A percentile compares a stretch with the other conserved stretches of the same genome.
Conservation (phyloP, 2,888 invertebrate genomes). For the Scaptomyza reducta region DNA sequence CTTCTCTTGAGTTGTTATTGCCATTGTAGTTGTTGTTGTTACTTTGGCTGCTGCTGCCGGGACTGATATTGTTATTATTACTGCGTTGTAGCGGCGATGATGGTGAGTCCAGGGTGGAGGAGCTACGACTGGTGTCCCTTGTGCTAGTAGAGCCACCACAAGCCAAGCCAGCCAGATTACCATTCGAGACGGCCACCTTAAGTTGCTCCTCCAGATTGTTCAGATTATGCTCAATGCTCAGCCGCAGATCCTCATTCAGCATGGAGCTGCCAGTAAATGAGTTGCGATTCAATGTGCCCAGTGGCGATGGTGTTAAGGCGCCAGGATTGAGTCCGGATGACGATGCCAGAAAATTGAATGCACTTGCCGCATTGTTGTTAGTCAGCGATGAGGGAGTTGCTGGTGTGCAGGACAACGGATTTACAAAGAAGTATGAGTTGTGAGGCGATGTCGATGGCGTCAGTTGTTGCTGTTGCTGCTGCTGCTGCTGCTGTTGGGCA, state of each 20-base stretch:
- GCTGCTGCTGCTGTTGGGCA: slow-evolving; percentile 46
- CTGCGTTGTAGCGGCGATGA: slow-evolving; percentile 64
- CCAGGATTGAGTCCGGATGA: slow-evolving; percentile 67
- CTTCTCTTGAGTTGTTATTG: slow-evolving; percentile 58
- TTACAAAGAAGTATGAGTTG: slow-evolving; percentile 83
- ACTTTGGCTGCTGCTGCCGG: slow-evolving; percentile 58
- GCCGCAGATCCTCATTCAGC: slow-evolving; percentile 77
- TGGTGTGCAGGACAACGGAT: slow-evolving; percentile 83
- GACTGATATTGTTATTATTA: slow-evolving; percentile 69
- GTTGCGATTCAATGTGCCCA: slow-evolving; percentile 82
- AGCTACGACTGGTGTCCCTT: slow-evolving; percentile 78
- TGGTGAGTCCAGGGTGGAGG: slow-evolving; percentile 79
- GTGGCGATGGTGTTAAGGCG: slow-evolving; percentile 82
- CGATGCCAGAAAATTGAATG: slow-evolving; percentile 81
- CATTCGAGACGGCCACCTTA: slow-evolving; percentile 84
- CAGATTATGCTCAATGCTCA: slow-evolving; percentile 84
- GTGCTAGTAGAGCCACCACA: slow-evolving; percentile 68
- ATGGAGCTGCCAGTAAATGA: slow-evolving; percentile 83
- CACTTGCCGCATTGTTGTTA: slow-evolving; percentile 69
- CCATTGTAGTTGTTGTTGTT: slow-evolving; percentile 47
- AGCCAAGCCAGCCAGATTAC: slow-evolving; percentile 81
- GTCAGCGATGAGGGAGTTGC: slow-evolving; percentile 57
- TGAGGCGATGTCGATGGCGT: slow-evolving; percentile 79
- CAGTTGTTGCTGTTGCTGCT: slow-evolving; percentile 74
- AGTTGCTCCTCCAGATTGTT: slow-evolving; percentile 86